These are phyloP conservation scores for Scaptodrosophila latifasciaeformis DNA, from an alignment of 2,888 invertebrate genomes.

Conservation along the genomic window DNA sequence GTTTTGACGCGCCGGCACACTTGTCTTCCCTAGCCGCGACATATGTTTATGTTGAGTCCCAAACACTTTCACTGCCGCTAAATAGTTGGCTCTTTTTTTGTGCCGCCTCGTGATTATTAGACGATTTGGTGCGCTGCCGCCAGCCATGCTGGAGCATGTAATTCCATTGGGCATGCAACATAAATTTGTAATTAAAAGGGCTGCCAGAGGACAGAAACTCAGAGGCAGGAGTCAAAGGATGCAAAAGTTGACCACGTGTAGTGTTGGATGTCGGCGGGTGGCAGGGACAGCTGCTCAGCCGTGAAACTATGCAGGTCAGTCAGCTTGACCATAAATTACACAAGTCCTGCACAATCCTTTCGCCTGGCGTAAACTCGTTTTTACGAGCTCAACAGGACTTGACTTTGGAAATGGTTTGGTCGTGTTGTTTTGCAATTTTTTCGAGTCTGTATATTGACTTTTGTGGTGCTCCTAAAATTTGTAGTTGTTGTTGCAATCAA, in stretches of 20 bases:
- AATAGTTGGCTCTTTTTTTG: slow-evolving; percentile 21
- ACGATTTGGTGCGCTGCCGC: slow-evolving; percentile 44
- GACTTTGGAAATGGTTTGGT: no score
- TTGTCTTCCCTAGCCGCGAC: not conserved
- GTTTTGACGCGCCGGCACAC: slow-evolving; percentile 4
- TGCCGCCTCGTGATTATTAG: slow-evolving; percentile 35
- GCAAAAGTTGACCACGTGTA: slow-evolving; percentile 29
- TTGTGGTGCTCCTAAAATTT: not conserved
- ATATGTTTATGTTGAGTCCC: slow-evolving; percentile 10
- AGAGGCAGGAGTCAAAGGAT: slow-evolving; percentile 38
- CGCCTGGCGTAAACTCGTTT: slow-evolving; percentile 9
- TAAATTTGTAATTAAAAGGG: slow-evolving; percentile 45
- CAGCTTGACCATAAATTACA: slow-evolving; percentile 47
- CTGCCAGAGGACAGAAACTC: slow-evolving; percentile 10
- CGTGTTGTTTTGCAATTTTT: slow-evolving; percentile 34
- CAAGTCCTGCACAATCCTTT: slow-evolving; percentile 52
- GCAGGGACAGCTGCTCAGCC: slow-evolving; percentile 5
- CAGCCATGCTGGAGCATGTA: slow-evolving; percentile 19
- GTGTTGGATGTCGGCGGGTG: slow-evolving; percentile 18
- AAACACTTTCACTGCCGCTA: not conserved
- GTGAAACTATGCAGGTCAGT: slow-evolving; percentile 21
- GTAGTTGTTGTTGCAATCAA: slow-evolving; percentile 38
- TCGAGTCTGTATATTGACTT: not conserved
- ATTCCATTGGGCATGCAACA: slow-evolving; percentile 32
- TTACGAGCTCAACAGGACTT: not conserved